Evolutionary conservation across 2,888 invertebrate species (phyloP).

Genomic region (Coelopa pilipes): DNA sequence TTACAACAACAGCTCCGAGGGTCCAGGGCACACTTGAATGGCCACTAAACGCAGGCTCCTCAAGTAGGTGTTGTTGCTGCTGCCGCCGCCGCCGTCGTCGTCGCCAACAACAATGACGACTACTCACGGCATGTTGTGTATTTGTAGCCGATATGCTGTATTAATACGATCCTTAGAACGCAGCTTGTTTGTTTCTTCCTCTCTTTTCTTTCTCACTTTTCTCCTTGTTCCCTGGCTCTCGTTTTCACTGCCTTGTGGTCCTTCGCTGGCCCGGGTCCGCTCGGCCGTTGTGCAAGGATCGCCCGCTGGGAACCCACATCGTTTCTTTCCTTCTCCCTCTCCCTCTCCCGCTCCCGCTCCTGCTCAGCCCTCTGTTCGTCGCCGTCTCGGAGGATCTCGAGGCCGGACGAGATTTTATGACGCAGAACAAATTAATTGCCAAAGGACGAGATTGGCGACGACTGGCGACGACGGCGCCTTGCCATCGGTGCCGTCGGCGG

Average conservation of each 20-base stretch:
- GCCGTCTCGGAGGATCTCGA: no score
- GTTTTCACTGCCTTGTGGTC: background rate
- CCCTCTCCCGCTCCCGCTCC: no score
- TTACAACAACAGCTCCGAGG: conserved; percentile 3
- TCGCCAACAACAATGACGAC: background rate
- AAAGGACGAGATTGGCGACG: conserved; percentile 15
- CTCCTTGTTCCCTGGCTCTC: background rate
- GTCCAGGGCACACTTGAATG: no score
- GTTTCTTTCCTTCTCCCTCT: no score
- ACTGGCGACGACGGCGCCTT: background rate
- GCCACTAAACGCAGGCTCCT: no score
- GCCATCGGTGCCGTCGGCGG: no score
- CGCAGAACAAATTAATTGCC: conserved; percentile 28
- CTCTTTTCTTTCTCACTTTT: background rate
- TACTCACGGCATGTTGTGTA: background rate
- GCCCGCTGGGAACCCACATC: no score
- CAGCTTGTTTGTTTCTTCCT: conserved; percentile 16
- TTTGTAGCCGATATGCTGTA: background rate
- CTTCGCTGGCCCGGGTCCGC: background rate
- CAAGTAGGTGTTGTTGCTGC: no score
- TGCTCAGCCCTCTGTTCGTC: no score
- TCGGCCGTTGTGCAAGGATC: background rate
- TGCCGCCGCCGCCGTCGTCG: no score
- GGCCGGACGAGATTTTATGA: conserved; percentile 16
- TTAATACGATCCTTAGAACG: conserved; percentile 26